Evolutionary conservation across 2,113 vertebrate species (phyloP), one percentile per base, ranked within the genome.

Genomic region (Terrapene triunguis): DNA sequence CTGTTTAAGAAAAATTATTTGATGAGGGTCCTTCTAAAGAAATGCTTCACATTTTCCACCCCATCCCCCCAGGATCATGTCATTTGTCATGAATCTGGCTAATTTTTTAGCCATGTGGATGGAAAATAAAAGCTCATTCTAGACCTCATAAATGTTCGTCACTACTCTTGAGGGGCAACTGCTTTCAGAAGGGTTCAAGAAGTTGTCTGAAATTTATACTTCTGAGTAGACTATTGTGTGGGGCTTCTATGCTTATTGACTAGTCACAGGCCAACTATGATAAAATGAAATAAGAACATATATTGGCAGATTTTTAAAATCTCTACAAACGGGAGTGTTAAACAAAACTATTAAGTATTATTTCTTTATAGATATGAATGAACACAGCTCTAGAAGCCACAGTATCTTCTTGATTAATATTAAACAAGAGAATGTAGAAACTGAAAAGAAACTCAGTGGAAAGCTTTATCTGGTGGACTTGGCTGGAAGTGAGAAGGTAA

Each of bases 361-460:
- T 97, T 95, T 78, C 84, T 94, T 95, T 97, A n/a, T 97, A 99
- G 99, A 99, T 90, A 99, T 99, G 99, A 99, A 99, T 5, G 99
- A 99, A 91, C 99, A 99, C 99, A 99, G 99, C 98, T 99, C 99
- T 21, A 99, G 99, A 96, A 99, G 99, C 95, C 99, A 99, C 98
- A 99, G 99, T 94, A 99, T 99, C 94, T 99, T 99, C 96, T 98
- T 99, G 93, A 99, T 99, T 93, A 99, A 99, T 92, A 99, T 99
- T 97, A 99, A 99, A 82, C 99, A 99, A 98, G 99, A 99, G 97
- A 99, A 99, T 24, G 97, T 99, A 96, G 99, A 99, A 92, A 99
- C 99, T 0, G 99, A 99, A 98, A 99, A 98, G 95, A 99, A 99
- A 81, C 98, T 99, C 97, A 99, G 99, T 10, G 99, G 99, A 83